A percentile compares a stretch with the other conserved stretches of the same genome.
Evolutionary conservation across 2,113 vertebrate genomes (phyloP).

Genomic region (Anarhynchus alexandrinus): DNA sequence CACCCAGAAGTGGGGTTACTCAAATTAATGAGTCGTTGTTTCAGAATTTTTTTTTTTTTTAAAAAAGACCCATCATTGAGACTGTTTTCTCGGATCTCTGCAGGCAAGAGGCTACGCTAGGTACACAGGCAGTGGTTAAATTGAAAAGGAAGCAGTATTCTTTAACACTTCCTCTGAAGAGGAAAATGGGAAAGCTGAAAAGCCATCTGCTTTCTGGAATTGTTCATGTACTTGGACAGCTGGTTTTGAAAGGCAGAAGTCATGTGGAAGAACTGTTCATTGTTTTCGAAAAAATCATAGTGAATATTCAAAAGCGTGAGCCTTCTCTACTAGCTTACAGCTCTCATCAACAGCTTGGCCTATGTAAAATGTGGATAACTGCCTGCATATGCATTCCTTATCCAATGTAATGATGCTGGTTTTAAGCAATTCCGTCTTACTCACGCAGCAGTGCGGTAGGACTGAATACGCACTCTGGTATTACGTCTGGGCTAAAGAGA

Average conservation of each 20-base stretch:
- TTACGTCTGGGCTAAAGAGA: background rate
- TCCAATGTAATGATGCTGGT: background rate
- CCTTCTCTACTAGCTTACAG: background rate
- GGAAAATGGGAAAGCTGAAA: background rate
- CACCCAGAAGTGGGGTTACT: background rate
- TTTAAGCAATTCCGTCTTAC: background rate
- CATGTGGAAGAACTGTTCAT: background rate
- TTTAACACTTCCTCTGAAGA: background rate
- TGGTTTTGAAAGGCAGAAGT: background rate
- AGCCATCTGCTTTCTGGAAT: background rate
- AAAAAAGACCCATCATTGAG: background rate
- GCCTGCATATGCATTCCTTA: background rate
- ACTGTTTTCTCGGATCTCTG: background rate
- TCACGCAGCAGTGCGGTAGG: background rate
- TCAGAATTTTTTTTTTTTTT: background rate
- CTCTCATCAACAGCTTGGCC: background rate
- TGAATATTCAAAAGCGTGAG: background rate
- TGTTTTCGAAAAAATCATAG: background rate
- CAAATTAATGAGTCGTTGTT: background rate
- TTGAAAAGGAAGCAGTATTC: background rate
- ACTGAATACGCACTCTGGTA: fast-evolving
- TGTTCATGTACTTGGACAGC: background rate
- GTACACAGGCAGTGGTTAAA: background rate
- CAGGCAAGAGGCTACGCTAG: background rate
- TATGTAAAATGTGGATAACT: background rate